Evolutionary conservation across 2,797 vertebrate genomes (phyloP), one percentile per base, ranked within the genome.

Genomic region (Helostoma temminkii): DNA sequence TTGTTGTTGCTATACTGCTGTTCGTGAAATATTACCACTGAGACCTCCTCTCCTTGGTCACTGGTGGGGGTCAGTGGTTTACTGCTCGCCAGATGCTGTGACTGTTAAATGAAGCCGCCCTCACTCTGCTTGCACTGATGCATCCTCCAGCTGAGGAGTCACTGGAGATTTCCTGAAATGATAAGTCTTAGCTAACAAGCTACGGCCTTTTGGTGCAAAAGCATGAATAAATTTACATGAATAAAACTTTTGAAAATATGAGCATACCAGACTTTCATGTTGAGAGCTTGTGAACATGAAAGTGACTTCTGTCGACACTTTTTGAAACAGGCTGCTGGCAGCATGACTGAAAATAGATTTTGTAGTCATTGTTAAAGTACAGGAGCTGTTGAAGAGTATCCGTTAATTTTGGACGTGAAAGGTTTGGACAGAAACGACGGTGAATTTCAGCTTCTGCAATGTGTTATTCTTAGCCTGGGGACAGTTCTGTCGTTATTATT

Each of bases 401-500:
- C 21, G 54, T 57, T 73, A 19, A 60, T 63, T 66, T 47, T 26
- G 56, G 49, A 41, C 28, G 58, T 21, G 58, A 52, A 26, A 50
- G 22, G 18, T 68, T 65, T 66, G 52, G 5, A 69, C 54, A 24
- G 43, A 48, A 55, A 54, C 24, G 5, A 9, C 45, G 26, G 26
- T 22, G 24, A 59, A 39, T 57, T 69, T 64, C 49, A 66, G 42
- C 43, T 36, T 62, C 24, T 50, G 61, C 34, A 15, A 3, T 24
- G 48, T 59, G 64, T 64, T 58, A 22, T 25, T 45, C 34, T 67
- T n/a, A 47, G 62, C 66, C 55, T 2, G 10, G 54, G 49, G 57
- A 57, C 54, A 37, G 39, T 39, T 53, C 22, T 64, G 52, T 56
- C 52, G 62, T 36, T 63, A 56, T 43, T 25, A 42, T 50, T 30